A percentile compares a stretch with the other conserved stretches of the same genome.
phyloP scores from a whole-genome alignment of 2,797 vertebrate genomes.

The Hypotaenidia philippensis region DNA sequence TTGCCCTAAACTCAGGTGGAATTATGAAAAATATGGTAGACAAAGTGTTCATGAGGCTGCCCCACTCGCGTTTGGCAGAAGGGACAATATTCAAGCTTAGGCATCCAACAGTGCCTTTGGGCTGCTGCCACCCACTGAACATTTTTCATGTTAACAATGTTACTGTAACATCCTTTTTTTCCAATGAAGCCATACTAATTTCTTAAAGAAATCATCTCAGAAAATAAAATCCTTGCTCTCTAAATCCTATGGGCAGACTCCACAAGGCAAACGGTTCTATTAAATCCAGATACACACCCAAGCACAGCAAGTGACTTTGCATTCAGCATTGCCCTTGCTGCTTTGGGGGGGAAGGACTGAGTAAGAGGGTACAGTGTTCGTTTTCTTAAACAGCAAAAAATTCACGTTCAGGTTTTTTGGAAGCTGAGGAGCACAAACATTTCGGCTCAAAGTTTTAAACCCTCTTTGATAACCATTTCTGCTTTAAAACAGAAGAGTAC shows the following conservation, averaged over 20 bases:
- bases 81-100: background rate
- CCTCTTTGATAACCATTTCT: background rate
- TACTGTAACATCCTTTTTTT: background rate
- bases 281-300: background rate
- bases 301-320: background rate
- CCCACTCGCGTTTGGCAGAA: background rate
- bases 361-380: background rate
- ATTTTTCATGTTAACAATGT: background rate
- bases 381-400: background rate
- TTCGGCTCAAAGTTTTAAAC: background rate
- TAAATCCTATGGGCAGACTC: background rate
- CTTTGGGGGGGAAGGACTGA: background rate
- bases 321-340: background rate
- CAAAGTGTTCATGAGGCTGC: background rate
- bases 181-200: background rate
- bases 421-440: background rate
- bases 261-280: background rate
- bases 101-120: background rate
- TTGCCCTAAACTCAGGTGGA: background rate
- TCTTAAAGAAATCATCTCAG: background rate
- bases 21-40: background rate
- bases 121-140: background rate
- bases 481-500: background rate
- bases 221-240: background rate
- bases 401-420: background rate